Percentiles rank a stretch among this genome's conserved stretches.
Evolutionary conservation across 2,797 vertebrate species (phyloP).

Genomic region (Callimico goeldii): DNA sequence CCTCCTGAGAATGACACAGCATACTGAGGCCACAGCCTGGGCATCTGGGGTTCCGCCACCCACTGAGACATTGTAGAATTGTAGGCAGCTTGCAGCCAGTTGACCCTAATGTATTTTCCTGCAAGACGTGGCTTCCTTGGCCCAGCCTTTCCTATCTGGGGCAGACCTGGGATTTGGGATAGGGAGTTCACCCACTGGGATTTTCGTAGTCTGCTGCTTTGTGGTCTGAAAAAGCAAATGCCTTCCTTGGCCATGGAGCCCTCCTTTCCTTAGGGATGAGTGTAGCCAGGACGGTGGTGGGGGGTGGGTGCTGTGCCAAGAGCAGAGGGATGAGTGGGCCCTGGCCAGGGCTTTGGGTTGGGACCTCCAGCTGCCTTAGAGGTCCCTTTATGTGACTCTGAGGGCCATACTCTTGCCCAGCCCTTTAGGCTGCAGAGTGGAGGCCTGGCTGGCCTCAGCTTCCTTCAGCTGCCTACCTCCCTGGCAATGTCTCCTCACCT

Average conservation of each 20-base stretch:
- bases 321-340: background rate
- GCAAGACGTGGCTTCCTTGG: no score
- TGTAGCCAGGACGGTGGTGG: background rate
- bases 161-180: background rate
- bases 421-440: background rate
- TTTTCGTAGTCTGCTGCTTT: background rate
- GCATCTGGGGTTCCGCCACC: background rate
- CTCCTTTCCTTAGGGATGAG: background rate
- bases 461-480: background rate
- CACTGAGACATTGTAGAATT: accelerated
- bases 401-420: background rate
- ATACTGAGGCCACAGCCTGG: background rate
- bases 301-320: background rate
- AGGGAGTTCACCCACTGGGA: background rate
- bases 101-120: background rate
- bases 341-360: background rate
- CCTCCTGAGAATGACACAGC: background rate
- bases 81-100: background rate
- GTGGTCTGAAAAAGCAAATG: background rate
- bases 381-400: background rate
- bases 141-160: background rate
- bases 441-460: background rate
- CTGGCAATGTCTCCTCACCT: accelerated
- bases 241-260: background rate
- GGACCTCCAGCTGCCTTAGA: background rate